These are phyloP conservation scores for Chloebia gouldiae DNA, from an alignment of 2,113 vertebrate species.

Conservation along the genomic window DNA sequence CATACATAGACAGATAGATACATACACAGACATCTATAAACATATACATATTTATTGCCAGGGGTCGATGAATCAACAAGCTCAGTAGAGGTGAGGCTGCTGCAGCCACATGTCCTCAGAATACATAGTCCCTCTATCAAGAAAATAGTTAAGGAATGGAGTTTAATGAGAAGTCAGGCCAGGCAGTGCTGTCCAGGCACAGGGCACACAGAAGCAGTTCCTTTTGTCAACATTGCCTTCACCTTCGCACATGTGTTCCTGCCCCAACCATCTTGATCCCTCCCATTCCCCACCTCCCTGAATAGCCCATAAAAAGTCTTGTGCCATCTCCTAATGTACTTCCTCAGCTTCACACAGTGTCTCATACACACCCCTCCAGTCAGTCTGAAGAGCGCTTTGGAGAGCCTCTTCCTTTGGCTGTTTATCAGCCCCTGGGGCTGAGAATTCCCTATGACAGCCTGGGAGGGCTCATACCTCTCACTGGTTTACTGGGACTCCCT, in stretches of 20 bases:
- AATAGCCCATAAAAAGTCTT: background rate
- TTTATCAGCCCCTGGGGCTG: background rate
- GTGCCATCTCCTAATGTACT: background rate
- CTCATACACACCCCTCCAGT: background rate
- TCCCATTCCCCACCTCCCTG: background rate
- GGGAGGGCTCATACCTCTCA: background rate
- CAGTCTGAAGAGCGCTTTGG: background rate
- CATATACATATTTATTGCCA: background rate
- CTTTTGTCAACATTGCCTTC: background rate
- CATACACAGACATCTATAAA: background rate
- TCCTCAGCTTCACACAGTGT: background rate
- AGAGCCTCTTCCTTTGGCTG: background rate
- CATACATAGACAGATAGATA: background rate
- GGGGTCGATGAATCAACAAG: background rate
- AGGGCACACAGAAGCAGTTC: fast-evolving
- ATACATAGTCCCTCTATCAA: background rate
- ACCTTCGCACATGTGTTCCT: background rate
- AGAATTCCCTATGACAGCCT: background rate
- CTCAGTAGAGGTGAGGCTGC: background rate
- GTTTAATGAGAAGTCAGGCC: background rate
- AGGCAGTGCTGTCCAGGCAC: background rate
- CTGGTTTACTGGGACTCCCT: background rate
- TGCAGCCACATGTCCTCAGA: background rate
- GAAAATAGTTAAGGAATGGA: background rate
- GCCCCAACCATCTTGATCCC: background rate